Evolutionary conservation across 2,113 vertebrate species (phyloP), one percentile per base, ranked within the genome.

Genomic region (Emydocephalus ijimae): DNA sequence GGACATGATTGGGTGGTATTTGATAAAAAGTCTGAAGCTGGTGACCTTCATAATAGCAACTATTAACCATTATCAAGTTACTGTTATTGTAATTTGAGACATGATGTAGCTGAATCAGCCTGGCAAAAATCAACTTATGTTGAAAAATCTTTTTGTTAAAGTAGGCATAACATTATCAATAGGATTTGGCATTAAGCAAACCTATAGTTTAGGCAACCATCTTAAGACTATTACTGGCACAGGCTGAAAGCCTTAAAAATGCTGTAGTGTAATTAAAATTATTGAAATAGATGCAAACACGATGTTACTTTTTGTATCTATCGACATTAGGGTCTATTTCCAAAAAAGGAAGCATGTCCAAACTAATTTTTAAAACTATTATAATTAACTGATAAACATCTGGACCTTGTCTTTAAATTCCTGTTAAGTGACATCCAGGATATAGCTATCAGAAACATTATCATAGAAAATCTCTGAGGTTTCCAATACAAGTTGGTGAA

Each of bases 201-300:
- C 52, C 20, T 85, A 18, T 69, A 92, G 88, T 69, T 85, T 34
- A 0, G 34, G 90, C 91, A 88, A 89, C 39, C 88, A 87, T 81
- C 34, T 74, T 88, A 52, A 88, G 15, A 20, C 7, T 7, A 23
- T 88, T 39, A 23, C 87, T 59, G 54, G 39, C 56, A 93, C 56
- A 20, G 43, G 94, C 81, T 55, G 29, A 90, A 92, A 7, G 11
- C 48, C 88, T 90, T 43, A 93, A 81, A 85, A 94, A 91, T 0
- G 24, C 29, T 92, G 34, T 6, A 12, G 61, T 9, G 15, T 3
- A 39, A 15, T n/a, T 24, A 1, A 12, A 59, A 5, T 81, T 43
- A 89, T 4, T 85, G 87, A 57, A 91, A 85, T 20, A 12, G 88
- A 89, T 56, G 85, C 39, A 69, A 50, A 61, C 45, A 89, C 15